phyloP scores from a whole-genome alignment of 2,888 invertebrate species.

The Iselma pallidipennis region DNA sequence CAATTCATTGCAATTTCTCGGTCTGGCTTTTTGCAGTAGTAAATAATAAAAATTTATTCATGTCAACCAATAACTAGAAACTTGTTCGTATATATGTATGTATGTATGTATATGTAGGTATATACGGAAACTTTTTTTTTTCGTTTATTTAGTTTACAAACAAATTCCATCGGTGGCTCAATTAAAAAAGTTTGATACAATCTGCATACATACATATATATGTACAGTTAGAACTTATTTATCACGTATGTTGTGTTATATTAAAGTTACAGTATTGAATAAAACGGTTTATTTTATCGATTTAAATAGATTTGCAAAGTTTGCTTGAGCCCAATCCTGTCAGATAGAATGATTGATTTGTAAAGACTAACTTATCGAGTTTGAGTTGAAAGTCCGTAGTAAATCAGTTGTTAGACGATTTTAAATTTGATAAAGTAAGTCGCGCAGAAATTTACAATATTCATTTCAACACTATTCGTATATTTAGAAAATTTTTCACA shows the following conservation, averaged over 20 bases:
- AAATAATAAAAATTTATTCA: not conserved
- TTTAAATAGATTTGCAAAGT: slow-evolving; percentile 25
- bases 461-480: slow-evolving; percentile 13
- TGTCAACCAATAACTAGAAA: not conserved
- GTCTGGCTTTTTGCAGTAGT: not conserved
- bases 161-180: not conserved
- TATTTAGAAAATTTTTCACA: slow-evolving; percentile 2
- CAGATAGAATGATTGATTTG: slow-evolving; percentile 27
- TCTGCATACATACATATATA: not conserved
- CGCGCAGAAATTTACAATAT: slow-evolving; percentile 17
- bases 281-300: slow-evolving; percentile 21
- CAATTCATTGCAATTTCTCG: slow-evolving; percentile 5
- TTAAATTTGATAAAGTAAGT: slow-evolving; percentile 22
- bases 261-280: slow-evolving; percentile 11
- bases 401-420: slow-evolving; percentile 26
- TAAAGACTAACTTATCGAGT: slow-evolving; percentile 26
- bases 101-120: too few species aligned
- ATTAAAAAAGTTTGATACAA: not conserved
- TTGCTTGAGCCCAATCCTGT: slow-evolving; percentile 18
- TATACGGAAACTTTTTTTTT: not conserved
- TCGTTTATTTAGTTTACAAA: not conserved
- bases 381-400: slow-evolving; percentile 12
- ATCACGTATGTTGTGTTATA: not conserved
- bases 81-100: too few species aligned
- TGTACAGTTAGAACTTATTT: too few species aligned